Evolutionary conservation across 2,113 vertebrate species (phyloP), one percentile per base, ranked within the genome.

Genomic region (human (Homo sapiens)): DNA sequence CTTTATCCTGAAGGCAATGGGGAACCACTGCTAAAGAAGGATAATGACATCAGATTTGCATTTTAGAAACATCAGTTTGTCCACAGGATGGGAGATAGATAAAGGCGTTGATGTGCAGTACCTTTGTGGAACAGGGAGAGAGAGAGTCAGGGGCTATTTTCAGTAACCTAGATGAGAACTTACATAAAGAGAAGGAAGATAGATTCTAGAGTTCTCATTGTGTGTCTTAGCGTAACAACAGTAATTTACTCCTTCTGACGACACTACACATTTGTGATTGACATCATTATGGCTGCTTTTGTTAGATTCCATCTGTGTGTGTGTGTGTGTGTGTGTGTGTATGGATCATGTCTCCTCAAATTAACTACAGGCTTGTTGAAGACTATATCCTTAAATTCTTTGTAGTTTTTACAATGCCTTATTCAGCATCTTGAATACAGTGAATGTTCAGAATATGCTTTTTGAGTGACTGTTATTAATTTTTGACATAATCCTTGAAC

Each of bases 41-140:
- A 32, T 38, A 78, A 40, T 61, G 45, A 40, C 20, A 90, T 73
- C 40, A 83, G 73, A 92, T 90, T 75, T 79, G 38, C 27, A 70
- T 80, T 92, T 90, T 90, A 72, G 50, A 90, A 94, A 85, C 23
- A 83, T 84, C n/a, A 66, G 5, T 76, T 95, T 88, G 66, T 18
- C 43, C 27, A 50, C 45, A 88, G 16, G 93, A 80, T 38, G 12
- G 22, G 25, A 86, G 48, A n/a, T 4, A 45, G 5, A 86, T 52
- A 23, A 86, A 95, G 10, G 16, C 12, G 38, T 8, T 48, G 35
- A 8, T 87, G 4, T 89, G 14, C 17, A 89, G 23, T 32, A 86
- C 35, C 68, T 87, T 90, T 20, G 25, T 30, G 38, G 40, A 90
- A 88, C 50, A 66, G 68, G 11, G 72, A 92, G 27, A 61, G 35